Evolutionary conservation across 2,888 invertebrate species (phyloP), one percentile per base, ranked within the genome.

Genomic region (Meloe dianella): DNA sequence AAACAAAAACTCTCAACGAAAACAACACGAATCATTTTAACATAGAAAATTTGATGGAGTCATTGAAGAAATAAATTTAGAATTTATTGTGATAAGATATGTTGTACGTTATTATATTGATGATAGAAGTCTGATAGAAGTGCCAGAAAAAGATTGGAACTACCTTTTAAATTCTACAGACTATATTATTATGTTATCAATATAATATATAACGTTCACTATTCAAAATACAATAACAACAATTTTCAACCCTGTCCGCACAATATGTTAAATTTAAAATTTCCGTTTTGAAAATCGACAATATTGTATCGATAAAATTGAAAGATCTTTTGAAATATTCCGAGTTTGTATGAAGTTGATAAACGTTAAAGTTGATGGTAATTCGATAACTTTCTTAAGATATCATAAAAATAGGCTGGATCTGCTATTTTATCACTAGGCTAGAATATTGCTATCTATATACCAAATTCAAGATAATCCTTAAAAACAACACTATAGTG

Each of bases 71-170:
- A 51, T 9, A 61, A 57, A 64, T 67, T 67, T 61, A 64, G 51
- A 67, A 67, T 67, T 67, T 67, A 67, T 67, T 57, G 63, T 64
- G 64, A 64, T 67, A 47, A 67, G 59, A 67, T 57, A 67, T 67
- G 63, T 67, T 22, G 57, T 59, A 67, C 61, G 61, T 65, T n/a
- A 65, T 64, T 64, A 67, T 61, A 56, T 67, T 58, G 67, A 58
- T 67, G 64, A 67, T 64, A 64, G 59, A 61, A 67, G 63, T 32
- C 54, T 64, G 64, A 67, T 64, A 67, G 67, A 67, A 35, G 64
- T 58, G 64, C 67, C 22, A 61, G 54, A 35, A 59, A 64, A 62
- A 61, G 64, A 67, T 64, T 61, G 61, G 41, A 58, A 58, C 38
- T 30, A 47, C 61, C 24, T 58, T 41, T 60, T 66, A 24, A 54